These are phyloP conservation scores for Oscheius sp. DNA, from an alignment of 2,888 invertebrate genomes.

Conservation along the genomic window DNA sequence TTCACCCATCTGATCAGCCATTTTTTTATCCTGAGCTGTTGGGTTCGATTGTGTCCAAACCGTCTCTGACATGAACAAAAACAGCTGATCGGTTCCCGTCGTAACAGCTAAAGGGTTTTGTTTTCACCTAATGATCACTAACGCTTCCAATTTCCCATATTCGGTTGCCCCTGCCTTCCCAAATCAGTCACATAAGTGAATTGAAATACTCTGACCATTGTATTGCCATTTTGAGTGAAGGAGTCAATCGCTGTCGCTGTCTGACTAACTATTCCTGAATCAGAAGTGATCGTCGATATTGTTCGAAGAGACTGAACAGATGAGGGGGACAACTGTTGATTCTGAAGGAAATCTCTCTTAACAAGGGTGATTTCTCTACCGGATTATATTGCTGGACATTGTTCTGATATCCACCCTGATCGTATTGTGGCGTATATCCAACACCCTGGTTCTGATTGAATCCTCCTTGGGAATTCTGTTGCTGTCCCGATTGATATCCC, in stretches of 20 bases:
- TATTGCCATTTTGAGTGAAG: slow-evolving; percentile 45
- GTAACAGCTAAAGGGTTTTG: slow-evolving; percentile 45
- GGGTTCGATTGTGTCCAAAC: slow-evolving; percentile 46
- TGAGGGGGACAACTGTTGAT: neutral
- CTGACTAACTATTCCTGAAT: slow-evolving; percentile 41
- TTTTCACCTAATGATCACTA: neutral
- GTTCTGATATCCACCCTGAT: slow-evolving; percentile 16
- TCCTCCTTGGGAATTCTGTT: neutral
- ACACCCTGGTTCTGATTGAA: too few relatives aligned
- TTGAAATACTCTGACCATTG: slow-evolving; percentile 48
- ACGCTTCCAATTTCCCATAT: slow-evolving; percentile 55
- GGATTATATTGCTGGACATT: slow-evolving; percentile 26
- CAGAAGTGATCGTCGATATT: slow-evolving; percentile 42
- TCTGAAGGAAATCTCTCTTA: slow-evolving; percentile 12
- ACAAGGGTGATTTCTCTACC: neutral
- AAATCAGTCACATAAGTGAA: slow-evolving; percentile 54
- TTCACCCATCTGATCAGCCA: slow-evolving; percentile 55
- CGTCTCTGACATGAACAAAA: slow-evolving; percentile 57
- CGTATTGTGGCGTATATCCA: too few relatives aligned
- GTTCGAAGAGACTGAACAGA: slow-evolving; percentile 22
- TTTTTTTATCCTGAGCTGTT: slow-evolving; percentile 44
- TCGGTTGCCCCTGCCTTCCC: slow-evolving; percentile 43
- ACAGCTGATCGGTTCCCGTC: slow-evolving; percentile 55
- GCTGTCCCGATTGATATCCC: neutral
- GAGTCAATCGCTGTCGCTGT: slow-evolving; percentile 48